Base-by-base conservation (phyloP, 2,113 vertebrate genomes). In the Limanda limanda region DNA sequence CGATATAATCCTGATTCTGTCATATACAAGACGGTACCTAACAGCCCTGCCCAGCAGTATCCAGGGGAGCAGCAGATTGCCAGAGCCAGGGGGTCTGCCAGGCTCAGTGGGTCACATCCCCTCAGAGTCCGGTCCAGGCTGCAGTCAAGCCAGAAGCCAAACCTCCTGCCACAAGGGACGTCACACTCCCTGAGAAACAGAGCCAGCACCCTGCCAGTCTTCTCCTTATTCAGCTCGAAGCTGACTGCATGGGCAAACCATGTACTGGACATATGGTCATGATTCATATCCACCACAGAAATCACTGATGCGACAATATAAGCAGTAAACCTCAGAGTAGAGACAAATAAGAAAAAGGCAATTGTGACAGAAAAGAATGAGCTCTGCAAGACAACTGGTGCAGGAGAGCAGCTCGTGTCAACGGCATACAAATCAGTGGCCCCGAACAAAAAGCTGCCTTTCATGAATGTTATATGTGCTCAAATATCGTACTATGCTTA, bases 21-120 rank as follows among this genome's bases (percentile, higher is more conserved):
- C 48, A 82, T 54, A 84, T 64, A 59, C 23, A 74, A 73, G 72
- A 76, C 45, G 51, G 65, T 54, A 56, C 70, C 64, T 40, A 18
- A 10, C 69, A 51, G 71, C 72, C 59, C 31, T 55, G 52, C 61
- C 56, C 75, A 48, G 76, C 61, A 76, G 75, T 68, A 56, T 86
- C 83, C 79, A 78, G 76, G 75, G 54, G 27, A 85, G 74, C 23
- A 79, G 81, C 93, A 94, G 91, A 93, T 93, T 93, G 93, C 81
- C 40, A 51, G 25, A 68, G 81, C 80, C 68, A 13, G 1, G 35
- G 71, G 80, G 70, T 68, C 68, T 78, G 91, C 92, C 93, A 93
- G 86, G 62, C 91, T 56, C 92, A 88, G 91, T 85, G 76, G 90
- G 93, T 79, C 85, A 92, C 90, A 93, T 94, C 93, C 93, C 86